A percentile compares a stretch with the other conserved stretches of the same genome.
Evolutionary conservation across 2,113 vertebrate species (phyloP).

Genomic region (Phaethornis superciliosus): DNA sequence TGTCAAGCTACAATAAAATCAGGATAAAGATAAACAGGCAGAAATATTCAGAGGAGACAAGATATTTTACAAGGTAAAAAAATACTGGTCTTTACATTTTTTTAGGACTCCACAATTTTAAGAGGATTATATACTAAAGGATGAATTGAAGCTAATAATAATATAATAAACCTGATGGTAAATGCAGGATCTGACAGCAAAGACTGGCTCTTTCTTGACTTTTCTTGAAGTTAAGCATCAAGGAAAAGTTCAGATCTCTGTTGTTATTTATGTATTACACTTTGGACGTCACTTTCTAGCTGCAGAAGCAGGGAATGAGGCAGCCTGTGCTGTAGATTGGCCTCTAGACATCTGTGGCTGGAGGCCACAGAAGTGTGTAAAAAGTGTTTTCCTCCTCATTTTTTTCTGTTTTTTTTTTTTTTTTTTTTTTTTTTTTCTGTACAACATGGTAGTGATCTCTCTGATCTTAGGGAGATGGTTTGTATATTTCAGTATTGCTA

Average conservation of each 20-base stretch:
- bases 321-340: neutral
- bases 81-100: neutral
- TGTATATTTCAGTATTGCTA: neutral
- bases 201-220: neutral
- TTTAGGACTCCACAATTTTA: neutral
- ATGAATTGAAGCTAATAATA: neutral
- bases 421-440: neutral
- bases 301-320: neutral
- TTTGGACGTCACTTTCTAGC: neutral
- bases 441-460: neutral
- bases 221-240: neutral
- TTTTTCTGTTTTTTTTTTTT: neutral
- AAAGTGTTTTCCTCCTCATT: too few species aligned
- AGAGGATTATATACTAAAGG: neutral
- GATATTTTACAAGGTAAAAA: neutral
- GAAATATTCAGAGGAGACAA: neutral
- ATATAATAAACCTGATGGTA: neutral
- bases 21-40: neutral
- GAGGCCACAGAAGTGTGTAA: neutral
- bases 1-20: neutral
- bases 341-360: neutral
- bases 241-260: neutral
- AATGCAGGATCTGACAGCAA: neutral
- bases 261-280: neutral
- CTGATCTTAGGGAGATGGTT: neutral